A percentile compares a stretch with the other conserved stretches of the same genome.
Conservation (phyloP, 2,888 invertebrate species). For the Stomorhina lunata region DNA sequence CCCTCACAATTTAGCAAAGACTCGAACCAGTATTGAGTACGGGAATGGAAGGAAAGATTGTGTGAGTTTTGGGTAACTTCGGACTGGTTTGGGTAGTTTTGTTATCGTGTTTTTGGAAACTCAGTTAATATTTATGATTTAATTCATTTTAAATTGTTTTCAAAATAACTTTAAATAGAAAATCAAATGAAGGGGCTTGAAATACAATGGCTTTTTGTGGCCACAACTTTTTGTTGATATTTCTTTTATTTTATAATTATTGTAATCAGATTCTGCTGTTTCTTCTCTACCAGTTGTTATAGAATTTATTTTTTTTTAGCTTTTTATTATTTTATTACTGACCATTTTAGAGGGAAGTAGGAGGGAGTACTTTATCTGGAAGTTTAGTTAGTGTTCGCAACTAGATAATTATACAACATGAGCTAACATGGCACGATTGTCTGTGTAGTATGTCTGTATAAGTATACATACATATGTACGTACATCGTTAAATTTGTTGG, state of each 20-base stretch:
- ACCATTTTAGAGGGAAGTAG: background rate
- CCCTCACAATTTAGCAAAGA: too few species aligned
- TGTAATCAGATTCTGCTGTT: conserved; percentile 38
- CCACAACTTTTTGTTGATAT: conserved; percentile 13
- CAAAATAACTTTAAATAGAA: background rate
- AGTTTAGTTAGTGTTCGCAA: conserved; percentile 58
- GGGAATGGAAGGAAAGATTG: too few species aligned
- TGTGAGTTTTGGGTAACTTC: too few species aligned
- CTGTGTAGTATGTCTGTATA: too few species aligned
- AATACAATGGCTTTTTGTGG: background rate
- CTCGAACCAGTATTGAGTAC: too few species aligned
- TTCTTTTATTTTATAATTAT: conserved; percentile 43
- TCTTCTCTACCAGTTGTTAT: background rate
- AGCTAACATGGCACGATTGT: background rate
- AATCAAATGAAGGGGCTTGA: background rate
- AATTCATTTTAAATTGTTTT: background rate
- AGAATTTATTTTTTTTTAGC: background rate
- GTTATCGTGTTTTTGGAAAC: background rate
- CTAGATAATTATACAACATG: conserved; percentile 52
- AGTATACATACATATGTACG: background rate
- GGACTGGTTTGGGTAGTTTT: too few species aligned
- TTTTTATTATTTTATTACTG: background rate
- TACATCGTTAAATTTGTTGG: conserved; percentile 13
- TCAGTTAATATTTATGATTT: background rate
- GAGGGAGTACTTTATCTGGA: background rate